Base-by-base conservation (phyloP, 2,888 invertebrate genomes). In the Dysmachus trigonus region DNA sequence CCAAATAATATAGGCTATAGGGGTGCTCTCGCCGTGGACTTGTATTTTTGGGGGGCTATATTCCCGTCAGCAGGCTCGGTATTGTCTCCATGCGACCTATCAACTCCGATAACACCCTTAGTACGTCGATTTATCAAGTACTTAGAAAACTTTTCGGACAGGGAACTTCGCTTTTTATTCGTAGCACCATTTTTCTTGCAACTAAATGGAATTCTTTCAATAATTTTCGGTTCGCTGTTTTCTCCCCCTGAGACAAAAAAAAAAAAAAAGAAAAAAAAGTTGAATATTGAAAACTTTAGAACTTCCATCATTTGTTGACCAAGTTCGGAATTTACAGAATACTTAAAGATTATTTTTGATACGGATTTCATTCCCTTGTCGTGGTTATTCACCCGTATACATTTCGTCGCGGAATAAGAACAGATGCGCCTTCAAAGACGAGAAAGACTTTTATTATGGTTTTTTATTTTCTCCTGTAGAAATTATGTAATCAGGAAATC, bases 51-150 rank as follows among this genome's bases (percentile, higher is more conserved):
- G n/a, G 27, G 62, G 18, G 10, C 62, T 8, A 8, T 62, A 62
- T 22, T 18, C 62, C 62, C 47, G 15, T 18, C 47, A 47, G 47
- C 47, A 47, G n/a, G n/a, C n/a, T 47, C 47, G n/a, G n/a, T n/a
- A 22, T 31, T 79, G 51, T 79, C 47, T 79, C 51, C n/a, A 79
- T 47, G 79, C 47, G 79, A 79, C 79, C 47, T 35, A 79, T 51
- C 79, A 79, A 51, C 41, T 51, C 51, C 15, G 47, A 79, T 79
- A 51, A 51, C 27, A 27, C 47, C 47, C 30, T 79, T 79, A 79
- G 41, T 79, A 30, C 51, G 22, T 27, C 51, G 31, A 47, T 79
- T 79, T 79, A 79, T 79, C 79, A 79, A 79, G 51, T 41, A 51
- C 79, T 79, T 79, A 30, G 79, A 27, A 31, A 79, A 51, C 79